Conservation (phyloP, 2,797 vertebrate species). For the Dicrostonyx torquatus region DNA sequence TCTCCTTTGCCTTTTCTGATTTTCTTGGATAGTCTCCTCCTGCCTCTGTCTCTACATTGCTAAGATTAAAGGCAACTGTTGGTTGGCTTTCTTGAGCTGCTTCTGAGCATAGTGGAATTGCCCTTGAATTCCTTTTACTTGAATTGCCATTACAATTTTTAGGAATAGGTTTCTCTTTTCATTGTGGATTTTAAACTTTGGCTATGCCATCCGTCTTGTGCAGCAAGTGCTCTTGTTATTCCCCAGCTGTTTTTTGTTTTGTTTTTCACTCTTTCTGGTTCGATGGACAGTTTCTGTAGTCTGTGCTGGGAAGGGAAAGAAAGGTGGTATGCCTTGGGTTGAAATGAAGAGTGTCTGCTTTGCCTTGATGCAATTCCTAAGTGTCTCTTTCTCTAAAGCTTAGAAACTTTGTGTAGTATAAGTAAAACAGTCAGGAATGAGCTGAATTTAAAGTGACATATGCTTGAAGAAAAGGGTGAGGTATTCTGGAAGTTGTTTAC, state of each 20-base stretch:
- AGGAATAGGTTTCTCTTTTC: neutral
- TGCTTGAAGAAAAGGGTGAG: conserved; percentile 27
- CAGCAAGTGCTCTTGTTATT: neutral
- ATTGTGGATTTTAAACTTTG: neutral
- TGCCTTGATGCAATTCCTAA: neutral
- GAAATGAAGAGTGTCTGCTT: neutral
- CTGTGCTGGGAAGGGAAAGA: neutral
- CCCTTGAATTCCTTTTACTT: neutral
- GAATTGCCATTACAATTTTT: neutral
- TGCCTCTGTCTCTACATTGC: neutral
- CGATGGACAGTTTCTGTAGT: neutral
- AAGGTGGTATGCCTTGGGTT: neutral
- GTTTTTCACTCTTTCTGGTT: neutral
- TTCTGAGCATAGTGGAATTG: neutral
- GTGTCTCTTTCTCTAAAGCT: neutral
- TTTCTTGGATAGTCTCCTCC: neutral
- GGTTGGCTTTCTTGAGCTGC: neutral
- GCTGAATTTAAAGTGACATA: conserved; percentile 27
- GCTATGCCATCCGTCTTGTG: neutral
- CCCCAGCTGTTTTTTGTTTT: too few relatives aligned
- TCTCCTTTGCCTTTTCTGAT: neutral
- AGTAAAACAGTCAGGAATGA: neutral
- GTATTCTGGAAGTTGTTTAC: neutral
- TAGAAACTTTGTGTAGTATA: neutral
- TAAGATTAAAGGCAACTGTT: neutral